Evolutionary conservation across 2,797 vertebrate species (phyloP), one percentile per base, ranked within the genome.

Genomic region (Delichon dasypus): DNA sequence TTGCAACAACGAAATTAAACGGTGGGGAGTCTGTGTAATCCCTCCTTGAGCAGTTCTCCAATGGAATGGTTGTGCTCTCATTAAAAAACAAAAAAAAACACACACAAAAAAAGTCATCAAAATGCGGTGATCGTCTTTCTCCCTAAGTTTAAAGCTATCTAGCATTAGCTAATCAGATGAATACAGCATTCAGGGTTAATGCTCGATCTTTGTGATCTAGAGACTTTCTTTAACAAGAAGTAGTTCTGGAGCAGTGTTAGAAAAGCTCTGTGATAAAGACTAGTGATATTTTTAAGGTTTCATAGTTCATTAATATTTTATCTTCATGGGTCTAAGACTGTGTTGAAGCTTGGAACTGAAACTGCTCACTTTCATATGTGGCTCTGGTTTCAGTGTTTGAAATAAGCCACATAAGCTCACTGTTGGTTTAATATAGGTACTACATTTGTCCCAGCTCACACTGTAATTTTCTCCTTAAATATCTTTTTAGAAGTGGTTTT

Each of bases 301-400:
- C 81, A 64, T 86, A 61, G 76, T 30, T 90, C 25, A 42, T 96
- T 81, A 96, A 96, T 96, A 85, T 83, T 96, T 95, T 85, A 97
- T 54, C 60, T 92, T 93, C 36, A 16, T 86, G 68, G 23, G 34
- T 95, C 68, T 87, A 83, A 94, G 57, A 58, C 77, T 92, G 48
- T 88, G 93, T 88, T 66, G 51, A 77, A 85, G 85, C 85, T 81
- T 85, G 75, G 78, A 93, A 71, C 90, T 92, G 83, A 54, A 88
- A 75, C 87, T 93, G 76, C 91, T 96, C 82, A 20, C 90, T 96
- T 93, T 87, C 85, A 40, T 88, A 81, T 13, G 50, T 89, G 79
- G 73, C 93, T 97, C 95, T 93, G 51, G 91, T 97, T 97, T 97
- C 95, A 94, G 72, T 91, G 66, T 80, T 96, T 3, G 17, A 87